Evolutionary conservation across 2,797 vertebrate species (phyloP).

Genomic region (Carcharodon carcharias): DNA sequence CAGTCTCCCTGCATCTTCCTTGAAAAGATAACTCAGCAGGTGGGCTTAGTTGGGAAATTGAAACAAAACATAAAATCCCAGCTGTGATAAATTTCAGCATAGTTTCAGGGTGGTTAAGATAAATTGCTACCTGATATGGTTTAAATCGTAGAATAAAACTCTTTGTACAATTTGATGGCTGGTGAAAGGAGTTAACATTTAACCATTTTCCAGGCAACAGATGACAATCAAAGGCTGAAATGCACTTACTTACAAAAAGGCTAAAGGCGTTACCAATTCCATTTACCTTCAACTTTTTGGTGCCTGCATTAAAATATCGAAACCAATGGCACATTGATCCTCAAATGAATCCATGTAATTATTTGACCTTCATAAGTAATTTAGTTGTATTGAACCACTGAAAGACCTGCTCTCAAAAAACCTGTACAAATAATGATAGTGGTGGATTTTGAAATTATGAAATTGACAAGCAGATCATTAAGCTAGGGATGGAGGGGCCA

Average conservation of each 20-base stretch:
- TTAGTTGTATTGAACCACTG: background rate
- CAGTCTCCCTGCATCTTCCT: background rate
- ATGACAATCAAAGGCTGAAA: background rate
- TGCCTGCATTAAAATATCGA: background rate
- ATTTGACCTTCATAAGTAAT: background rate
- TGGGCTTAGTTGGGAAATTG: background rate
- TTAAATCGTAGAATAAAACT: background rate
- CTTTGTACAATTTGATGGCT: background rate
- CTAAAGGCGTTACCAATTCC: background rate
- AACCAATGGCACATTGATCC: background rate
- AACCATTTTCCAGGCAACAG: background rate
- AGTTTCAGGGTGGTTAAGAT: background rate
- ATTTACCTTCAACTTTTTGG: background rate
- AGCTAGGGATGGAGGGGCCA: background rate
- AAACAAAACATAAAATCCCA: background rate
- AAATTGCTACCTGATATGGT: background rate
- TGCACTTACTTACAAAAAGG: background rate
- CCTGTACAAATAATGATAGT: background rate
- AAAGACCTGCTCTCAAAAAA: background rate
- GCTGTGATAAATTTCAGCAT: constrained; percentile 5
- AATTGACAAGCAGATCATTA: constrained; percentile 12
- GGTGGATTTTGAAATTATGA: background rate
- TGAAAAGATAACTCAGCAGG: background rate
- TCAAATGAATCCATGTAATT: background rate
- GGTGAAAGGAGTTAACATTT: background rate